Percentiles rank a stretch among this genome's conserved stretches.
Evolutionary conservation across 2,797 vertebrate genomes (phyloP).

Genomic region (Helarctos malayanus): DNA sequence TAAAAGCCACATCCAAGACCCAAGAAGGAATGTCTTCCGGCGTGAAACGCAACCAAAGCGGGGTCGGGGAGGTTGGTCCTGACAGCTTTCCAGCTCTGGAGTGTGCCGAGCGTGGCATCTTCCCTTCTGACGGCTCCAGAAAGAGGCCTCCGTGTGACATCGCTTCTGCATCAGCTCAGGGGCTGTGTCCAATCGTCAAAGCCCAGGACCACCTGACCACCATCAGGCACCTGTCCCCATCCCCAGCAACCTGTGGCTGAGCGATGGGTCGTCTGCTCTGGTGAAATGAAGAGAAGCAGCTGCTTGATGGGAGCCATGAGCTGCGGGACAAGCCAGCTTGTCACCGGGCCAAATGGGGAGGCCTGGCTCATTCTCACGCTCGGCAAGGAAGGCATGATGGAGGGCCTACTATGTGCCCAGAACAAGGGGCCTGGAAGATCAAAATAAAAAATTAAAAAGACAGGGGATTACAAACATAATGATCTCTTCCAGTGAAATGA

Average conservation of each 20-base stretch:
- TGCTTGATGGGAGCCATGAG: background rate
- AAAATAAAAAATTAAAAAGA: background rate
- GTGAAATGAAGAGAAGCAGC: background rate
- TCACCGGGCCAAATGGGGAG: accelerated
- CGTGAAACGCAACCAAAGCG: background rate
- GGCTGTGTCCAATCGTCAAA: background rate
- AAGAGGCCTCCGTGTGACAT: background rate
- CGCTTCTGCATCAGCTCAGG: background rate
- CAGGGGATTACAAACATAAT: background rate
- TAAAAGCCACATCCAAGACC: conserved; percentile 47
- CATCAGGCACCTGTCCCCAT: background rate
- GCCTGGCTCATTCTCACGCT: background rate
- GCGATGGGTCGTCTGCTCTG: background rate
- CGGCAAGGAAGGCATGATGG: too few species aligned
- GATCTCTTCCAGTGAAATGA: background rate
- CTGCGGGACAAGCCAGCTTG: background rate
- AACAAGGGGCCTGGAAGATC: background rate
- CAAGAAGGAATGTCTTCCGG: background rate
- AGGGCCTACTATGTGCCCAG: background rate
- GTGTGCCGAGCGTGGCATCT: accelerated
- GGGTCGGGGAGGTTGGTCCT: accelerated
- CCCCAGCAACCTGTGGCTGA: background rate
- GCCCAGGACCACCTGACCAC: background rate
- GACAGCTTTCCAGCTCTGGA: accelerated
- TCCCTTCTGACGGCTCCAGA: background rate